Base-by-base conservation (phyloP, 1,140 invertebrate genomes). In the Cydia amplana region DNA sequence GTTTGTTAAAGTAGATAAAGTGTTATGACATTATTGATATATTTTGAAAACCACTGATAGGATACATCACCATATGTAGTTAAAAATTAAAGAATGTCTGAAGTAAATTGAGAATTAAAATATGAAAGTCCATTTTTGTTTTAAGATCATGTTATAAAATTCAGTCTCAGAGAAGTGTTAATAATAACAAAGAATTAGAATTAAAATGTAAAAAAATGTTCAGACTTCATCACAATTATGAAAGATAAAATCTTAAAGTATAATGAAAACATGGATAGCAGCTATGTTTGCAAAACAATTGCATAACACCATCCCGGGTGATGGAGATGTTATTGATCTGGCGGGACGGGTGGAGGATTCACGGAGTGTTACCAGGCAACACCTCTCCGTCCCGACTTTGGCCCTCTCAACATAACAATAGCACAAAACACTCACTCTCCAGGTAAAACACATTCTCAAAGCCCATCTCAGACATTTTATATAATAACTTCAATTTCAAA, bases 361-460 rank as follows among this genome's bases (percentile, higher is more conserved):
- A n/a, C 75, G 85, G 84, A 87, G 85, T 80, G 91, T 91, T 85
- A 83, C 88, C 87, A 75, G 87, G 90, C 90, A 92, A 92, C 91
- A 92, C 84, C 82, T 84, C 87, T 81, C 83, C 78, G 32, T 87
- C 89, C 86, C 88, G 85, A 86, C 83, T 70, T 80, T 16, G 40
- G 79, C 84, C 85, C 82, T 83, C 74, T 79, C 81, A 79, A 78
- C 75, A 81, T 72, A 77, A 80, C 74, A 79, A 78, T 78, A 80
- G 81, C 78, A 84, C 79, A 82, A 80, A 79, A 83, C 84, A 93
- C 93, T 93, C 86, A 93, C 93, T 93, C 82, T 93, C 93, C 72
- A 93, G 84, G 87, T 93, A 93, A 86, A 93, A 93, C 83, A 93
- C 91, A 85, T 92, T 93, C 80, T 93, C 93, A 84, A 93, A 92